A percentile compares a stretch with the other conserved stretches of the same genome.
Evolutionary conservation across 2,888 invertebrate species (phyloP).

Genomic region (Frankliniella intonsa): DNA sequence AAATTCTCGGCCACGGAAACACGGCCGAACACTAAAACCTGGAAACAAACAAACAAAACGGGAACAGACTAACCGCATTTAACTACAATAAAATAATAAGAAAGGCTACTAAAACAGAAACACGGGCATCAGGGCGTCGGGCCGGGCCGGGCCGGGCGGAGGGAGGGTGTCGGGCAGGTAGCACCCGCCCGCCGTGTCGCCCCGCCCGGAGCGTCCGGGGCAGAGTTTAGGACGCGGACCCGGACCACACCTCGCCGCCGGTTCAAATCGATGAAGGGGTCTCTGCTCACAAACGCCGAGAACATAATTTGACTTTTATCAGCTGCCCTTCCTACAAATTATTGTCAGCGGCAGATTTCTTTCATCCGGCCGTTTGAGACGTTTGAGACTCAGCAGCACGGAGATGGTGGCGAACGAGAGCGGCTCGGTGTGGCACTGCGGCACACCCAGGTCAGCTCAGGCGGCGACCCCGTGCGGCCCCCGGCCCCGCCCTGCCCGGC

Average conservation of each 20-base stretch:
- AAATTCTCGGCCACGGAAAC: conserved; percentile 19
- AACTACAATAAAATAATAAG: conserved; percentile 25
- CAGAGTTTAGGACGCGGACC: too few species aligned
- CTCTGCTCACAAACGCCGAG: too few species aligned
- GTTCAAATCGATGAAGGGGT: too few species aligned
- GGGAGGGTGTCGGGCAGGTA: neutral
- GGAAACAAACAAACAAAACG: conserved; percentile 19
- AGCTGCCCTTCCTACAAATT: too few species aligned
- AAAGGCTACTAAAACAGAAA: conserved; percentile 14
- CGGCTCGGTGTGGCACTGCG: too few species aligned
- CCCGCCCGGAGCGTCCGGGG: neutral
- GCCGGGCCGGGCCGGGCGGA: neutral
- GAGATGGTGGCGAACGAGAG: too few species aligned
- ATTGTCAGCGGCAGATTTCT: too few species aligned
- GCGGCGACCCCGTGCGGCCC: neutral
- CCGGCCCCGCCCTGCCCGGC: neutral
- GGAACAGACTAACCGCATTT: conserved; percentile 12
- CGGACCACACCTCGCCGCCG: too few species aligned
- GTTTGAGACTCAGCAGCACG: too few species aligned
- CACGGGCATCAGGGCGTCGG: neutral
- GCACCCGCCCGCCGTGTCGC: neutral
- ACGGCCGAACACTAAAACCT: conserved; percentile 22
- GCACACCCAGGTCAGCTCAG: neutral
- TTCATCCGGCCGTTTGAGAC: too few species aligned
- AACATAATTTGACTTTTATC: too few species aligned